Conservation (phyloP, 37 sponge, comb jelly and placozoan species). For the Halichondria panicea region DNA sequence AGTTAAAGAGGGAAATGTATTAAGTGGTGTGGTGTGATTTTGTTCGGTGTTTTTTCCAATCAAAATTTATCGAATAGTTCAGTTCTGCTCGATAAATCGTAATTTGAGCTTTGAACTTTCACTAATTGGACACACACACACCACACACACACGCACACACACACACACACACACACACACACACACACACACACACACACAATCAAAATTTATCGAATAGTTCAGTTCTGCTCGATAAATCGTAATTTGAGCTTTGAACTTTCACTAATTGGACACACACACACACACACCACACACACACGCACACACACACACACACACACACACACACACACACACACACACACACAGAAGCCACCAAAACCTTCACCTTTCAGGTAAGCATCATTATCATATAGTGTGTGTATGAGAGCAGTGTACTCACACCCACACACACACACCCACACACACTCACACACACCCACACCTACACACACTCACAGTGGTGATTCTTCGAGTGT, state of each 20-base stretch:
- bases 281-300: slow-evolving; percentile 6
- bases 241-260: too few species aligned
- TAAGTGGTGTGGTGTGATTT: too few species aligned
- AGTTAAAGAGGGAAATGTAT: too few species aligned
- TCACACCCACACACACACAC: slow-evolving; percentile 1
- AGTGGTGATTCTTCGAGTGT: background rate
- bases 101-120: too few species aligned
- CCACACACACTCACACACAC: too few species aligned
- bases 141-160: background rate
- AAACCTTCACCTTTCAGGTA: background rate
- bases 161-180: slow-evolving; percentile 17
- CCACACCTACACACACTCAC: too few species aligned
- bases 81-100: too few species aligned
- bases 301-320: slow-evolving; percentile 22
- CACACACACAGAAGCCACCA: slow-evolving; percentile 16
- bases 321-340: slow-evolving; percentile 21
- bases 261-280: too few species aligned
- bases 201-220: too few species aligned
- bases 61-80: too few species aligned
- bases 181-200: background rate
- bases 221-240: too few species aligned
- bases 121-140: background rate
- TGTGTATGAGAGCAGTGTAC: background rate
- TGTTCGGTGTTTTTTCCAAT: too few species aligned
- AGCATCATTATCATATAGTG: background rate